Conservation (phyloP, 2,888 invertebrate species). For the Sarcophaga carnaria region DNA sequence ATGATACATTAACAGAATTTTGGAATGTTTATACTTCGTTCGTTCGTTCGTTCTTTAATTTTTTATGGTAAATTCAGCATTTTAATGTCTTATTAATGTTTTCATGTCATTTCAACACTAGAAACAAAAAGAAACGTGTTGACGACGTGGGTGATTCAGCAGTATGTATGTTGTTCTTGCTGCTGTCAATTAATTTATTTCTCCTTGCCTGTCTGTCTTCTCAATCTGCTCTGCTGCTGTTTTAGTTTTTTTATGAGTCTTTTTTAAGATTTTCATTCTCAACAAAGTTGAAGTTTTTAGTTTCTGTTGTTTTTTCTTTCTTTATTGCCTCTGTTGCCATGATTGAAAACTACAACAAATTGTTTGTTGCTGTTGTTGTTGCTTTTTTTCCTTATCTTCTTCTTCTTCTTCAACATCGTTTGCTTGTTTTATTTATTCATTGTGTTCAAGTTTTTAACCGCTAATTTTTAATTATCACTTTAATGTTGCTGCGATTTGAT, state of each 20-base stretch:
- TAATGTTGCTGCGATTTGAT: neutral
- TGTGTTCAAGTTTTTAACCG: conserved; percentile 20
- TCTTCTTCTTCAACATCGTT: neutral
- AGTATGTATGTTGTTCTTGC: conserved; percentile 3
- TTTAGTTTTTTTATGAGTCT: neutral
- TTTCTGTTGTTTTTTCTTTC: neutral
- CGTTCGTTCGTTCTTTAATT: neutral
- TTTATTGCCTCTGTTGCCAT: neutral
- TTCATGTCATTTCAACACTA: conserved; percentile 56
- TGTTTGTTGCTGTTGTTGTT: neutral
- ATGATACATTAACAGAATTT: conserved; percentile 22
- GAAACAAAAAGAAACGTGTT: conserved; percentile 24
- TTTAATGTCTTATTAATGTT: conserved; percentile 55
- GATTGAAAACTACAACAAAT: neutral
- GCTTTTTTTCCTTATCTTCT: neutral
- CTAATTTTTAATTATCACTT: conserved; percentile 36
- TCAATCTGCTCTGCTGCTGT: neutral
- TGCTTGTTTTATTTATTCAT: conserved; percentile 11
- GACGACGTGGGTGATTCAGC: conserved; percentile 57
- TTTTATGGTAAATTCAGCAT: conserved; percentile 22
- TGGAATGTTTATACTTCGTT: neutral
- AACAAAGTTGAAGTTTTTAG: neutral
- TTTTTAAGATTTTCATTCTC: neutral
- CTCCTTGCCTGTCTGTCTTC: neutral
- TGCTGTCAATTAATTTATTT: neutral